phyloP scores from a whole-genome alignment of 2,888 invertebrate genomes.

The Patella ulyssiponensis region DNA sequence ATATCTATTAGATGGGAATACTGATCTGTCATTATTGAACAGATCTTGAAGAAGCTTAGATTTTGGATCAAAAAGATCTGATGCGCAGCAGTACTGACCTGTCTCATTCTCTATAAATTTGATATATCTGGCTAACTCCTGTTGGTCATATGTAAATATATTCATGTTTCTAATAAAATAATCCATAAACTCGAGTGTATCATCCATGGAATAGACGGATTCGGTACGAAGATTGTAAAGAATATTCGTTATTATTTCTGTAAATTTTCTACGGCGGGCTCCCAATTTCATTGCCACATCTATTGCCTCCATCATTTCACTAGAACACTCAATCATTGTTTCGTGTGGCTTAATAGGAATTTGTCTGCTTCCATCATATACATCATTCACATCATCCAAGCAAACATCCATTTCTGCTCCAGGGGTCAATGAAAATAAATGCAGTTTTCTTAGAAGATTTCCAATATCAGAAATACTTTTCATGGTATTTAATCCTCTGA shows the following conservation, averaged over 20 bases:
- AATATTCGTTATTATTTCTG: neutral
- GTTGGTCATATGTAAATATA: neutral
- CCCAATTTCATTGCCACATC: neutral
- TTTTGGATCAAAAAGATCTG: constrained; percentile 48
- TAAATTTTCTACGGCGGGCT: neutral
- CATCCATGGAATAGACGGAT: neutral
- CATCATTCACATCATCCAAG: neutral
- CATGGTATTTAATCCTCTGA: no score
- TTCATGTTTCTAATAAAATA: neutral
- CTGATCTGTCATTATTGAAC: constrained; percentile 39
- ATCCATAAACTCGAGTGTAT: neutral
- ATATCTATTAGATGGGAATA: constrained; percentile 45
- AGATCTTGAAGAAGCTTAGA: constrained; percentile 39
- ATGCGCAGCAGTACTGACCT: constrained; percentile 22
- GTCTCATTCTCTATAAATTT: constrained; percentile 22
- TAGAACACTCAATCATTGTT: neutral
- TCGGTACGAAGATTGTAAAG: neutral
- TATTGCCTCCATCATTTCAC: neutral
- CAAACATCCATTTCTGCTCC: neutral
- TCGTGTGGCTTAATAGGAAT: neutral
- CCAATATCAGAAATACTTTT: no score
- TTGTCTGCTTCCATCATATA: neutral
- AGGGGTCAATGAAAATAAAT: neutral
- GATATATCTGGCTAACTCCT: constrained; percentile 12
- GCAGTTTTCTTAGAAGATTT: neutral